phyloP scores from a whole-genome alignment of 92 coral and sea anemone genomes.

The Siderastrea radians region DNA sequence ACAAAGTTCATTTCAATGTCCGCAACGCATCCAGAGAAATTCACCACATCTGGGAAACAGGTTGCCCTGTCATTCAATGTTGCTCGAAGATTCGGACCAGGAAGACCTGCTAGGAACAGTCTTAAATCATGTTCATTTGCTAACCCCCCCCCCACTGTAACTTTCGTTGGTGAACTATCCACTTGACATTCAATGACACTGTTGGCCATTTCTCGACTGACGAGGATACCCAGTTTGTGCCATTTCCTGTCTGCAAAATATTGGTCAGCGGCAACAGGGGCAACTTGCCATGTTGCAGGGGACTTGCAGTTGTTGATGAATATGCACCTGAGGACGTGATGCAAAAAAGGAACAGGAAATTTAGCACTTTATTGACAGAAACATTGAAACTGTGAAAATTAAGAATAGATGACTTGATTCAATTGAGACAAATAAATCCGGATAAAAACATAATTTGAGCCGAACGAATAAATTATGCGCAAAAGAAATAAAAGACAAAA shows the following conservation, averaged over 20 bases:
- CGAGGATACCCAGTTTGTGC: background rate
- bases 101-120: slow-evolving; percentile 32
- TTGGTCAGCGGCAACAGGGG: background rate
- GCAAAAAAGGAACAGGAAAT: background rate
- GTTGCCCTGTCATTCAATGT: background rate
- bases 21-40: slow-evolving; percentile 48
- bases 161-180: background rate
- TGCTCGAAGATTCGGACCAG: background rate
- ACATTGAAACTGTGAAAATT: background rate
- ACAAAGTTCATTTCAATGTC: slow-evolving; percentile 12
- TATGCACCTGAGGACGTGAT: background rate
- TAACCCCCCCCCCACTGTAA: background rate
- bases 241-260: slow-evolving; percentile 22
- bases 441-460: too few relatives aligned
- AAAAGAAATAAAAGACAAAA: too few relatives aligned
- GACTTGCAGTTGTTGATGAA: slow-evolving; percentile 5
- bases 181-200: slow-evolving; percentile 17
- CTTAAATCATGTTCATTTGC: background rate
- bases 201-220: background rate
- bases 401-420: too few relatives aligned
- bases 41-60: slow-evolving; percentile 14
- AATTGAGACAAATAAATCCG: too few relatives aligned
- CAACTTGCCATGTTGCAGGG: slow-evolving; percentile 3
- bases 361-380: background rate
- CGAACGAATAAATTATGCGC: too few relatives aligned